These are phyloP conservation scores for Zoroaster sp. DNA, from an alignment of 53 echinoderm and acorn worm genomes.

Conservation along the genomic window DNA sequence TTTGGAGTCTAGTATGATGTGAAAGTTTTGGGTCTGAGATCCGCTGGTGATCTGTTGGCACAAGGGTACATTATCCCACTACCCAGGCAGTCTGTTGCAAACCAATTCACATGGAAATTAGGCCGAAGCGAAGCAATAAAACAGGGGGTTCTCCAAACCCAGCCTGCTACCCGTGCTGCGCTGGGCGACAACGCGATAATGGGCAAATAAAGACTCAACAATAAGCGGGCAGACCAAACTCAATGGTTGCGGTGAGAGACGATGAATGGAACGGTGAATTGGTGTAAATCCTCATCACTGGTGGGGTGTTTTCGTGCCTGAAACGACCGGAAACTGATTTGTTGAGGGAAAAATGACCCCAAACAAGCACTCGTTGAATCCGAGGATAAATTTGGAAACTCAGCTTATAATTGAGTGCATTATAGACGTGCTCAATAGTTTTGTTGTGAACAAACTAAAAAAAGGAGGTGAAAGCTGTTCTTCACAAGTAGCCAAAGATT, in stretches of 20 bases:
- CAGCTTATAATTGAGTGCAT: too few species aligned
- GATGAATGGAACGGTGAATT: slow-evolving; percentile 12
- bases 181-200: slow-evolving; percentile 26
- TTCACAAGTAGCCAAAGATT: too few species aligned
- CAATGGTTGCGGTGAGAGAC: slow-evolving; percentile 22
- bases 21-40: too few species aligned
- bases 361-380: neutral
- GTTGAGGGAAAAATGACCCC: neutral
- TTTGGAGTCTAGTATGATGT: too few species aligned
- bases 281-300: neutral
- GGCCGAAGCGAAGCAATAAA: neutral
- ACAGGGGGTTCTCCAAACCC: neutral
- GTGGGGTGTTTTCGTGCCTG: neutral
- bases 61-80: too few species aligned
- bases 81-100: neutral
- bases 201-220: slow-evolving; percentile 33
- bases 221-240: neutral
- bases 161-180: neutral
- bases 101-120: neutral
- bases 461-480: too few species aligned
- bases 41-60: too few species aligned
- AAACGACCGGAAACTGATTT: slow-evolving; percentile 39
- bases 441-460: too few species aligned
- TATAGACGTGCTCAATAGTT: too few species aligned
- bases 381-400: too few species aligned